Percentiles rank a stretch among this genome's conserved stretches.
Conservation (phyloP, 2,113 vertebrate genomes). For the Amphilophus citrinellus region DNA sequence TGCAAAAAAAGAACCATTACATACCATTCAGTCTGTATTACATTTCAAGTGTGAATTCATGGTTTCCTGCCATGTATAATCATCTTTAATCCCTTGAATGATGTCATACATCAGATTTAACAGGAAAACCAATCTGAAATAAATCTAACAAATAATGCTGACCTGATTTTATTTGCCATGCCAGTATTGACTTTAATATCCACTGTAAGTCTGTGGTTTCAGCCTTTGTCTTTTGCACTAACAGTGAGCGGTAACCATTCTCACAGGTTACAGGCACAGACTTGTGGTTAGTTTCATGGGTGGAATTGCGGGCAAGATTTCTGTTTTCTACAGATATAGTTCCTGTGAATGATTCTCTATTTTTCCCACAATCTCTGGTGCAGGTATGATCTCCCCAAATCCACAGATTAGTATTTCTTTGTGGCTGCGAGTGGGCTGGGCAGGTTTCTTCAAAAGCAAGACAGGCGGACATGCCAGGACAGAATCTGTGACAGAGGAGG, state of each 20-base stretch:
- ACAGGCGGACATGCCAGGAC: background rate
- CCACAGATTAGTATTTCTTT: background rate
- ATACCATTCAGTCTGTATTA: conserved; percentile 19
- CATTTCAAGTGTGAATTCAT: conserved; percentile 16
- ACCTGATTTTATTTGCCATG: conserved; percentile 53
- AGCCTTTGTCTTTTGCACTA: background rate
- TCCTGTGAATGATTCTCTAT: background rate
- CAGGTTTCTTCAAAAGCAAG: background rate
- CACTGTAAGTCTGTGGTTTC: background rate
- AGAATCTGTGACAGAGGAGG: background rate
- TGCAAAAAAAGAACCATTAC: background rate
- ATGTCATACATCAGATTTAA: conserved; percentile 31
- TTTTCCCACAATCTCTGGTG: background rate
- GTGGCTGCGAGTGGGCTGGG: background rate
- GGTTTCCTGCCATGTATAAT: conserved; percentile 20
- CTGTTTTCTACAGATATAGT: background rate
- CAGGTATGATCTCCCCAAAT: background rate
- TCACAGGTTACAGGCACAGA: accelerated
- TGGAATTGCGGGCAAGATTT: background rate
- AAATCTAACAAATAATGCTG: conserved; percentile 28
- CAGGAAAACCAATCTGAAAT: conserved; percentile 16
- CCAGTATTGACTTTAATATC: conserved; percentile 37
- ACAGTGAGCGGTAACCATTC: background rate
- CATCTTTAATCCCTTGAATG: conserved; percentile 29
- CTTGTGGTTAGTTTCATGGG: background rate